These are phyloP conservation scores for Elanoides forficatus DNA, from an alignment of 2,113 vertebrate genomes.

Conservation along the genomic window DNA sequence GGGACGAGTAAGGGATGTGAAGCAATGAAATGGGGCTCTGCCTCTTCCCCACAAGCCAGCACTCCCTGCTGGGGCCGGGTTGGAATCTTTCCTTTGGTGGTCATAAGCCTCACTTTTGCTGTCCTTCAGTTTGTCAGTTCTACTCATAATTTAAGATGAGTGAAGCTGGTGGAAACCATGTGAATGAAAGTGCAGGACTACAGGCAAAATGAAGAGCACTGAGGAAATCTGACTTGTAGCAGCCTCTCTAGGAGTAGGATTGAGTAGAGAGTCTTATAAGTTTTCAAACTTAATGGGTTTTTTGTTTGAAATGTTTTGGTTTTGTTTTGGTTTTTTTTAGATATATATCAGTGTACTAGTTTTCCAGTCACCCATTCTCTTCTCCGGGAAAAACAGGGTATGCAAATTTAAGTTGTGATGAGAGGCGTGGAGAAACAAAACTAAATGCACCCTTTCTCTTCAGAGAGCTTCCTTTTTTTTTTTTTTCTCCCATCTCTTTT, in stretches of 20 bases:
- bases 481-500: neutral
- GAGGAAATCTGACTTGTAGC: neutral
- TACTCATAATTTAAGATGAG: neutral
- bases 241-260: neutral
- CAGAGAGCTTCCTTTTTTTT: neutral
- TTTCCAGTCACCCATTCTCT: neutral
- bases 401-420: neutral
- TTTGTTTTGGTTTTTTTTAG: neutral
- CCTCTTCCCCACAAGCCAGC: neutral
- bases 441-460: neutral
- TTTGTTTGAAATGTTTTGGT: neutral
- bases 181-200: neutral
- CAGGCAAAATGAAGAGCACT: neutral
- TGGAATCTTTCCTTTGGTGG: rapidly evolving
- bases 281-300: neutral
- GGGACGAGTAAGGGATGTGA: neutral
- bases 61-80: neutral
- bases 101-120: neutral
- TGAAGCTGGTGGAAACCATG: rapidly evolving
- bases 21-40: neutral
- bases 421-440: neutral
- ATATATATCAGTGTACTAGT: neutral
- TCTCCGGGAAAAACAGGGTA: neutral
- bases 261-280: neutral
- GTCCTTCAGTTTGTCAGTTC: neutral